Percentiles rank a stretch among this genome's conserved stretches.
Conservation (phyloP, 1,140 invertebrate species). For the Proctacanthus coquilletti region DNA sequence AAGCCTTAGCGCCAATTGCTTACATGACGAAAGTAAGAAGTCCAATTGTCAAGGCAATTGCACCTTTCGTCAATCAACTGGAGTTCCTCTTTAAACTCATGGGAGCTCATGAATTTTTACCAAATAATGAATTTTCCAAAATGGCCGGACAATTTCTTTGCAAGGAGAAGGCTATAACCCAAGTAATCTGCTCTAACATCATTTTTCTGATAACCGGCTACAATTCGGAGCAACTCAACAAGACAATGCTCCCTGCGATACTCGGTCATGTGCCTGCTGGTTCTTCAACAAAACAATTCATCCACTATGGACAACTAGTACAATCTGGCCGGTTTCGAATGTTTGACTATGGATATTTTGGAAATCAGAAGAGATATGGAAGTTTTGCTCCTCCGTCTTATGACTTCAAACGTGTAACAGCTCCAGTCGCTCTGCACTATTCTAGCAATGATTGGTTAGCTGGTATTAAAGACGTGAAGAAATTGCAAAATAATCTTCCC, state of each 20-base stretch:
- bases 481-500: constrained; percentile 21
- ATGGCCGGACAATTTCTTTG: constrained; percentile 9
- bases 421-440: constrained; percentile 41
- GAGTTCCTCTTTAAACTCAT: constrained; percentile 32
- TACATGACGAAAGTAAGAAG: constrained; percentile 30
- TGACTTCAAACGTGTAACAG: constrained; percentile 32
- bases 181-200: constrained; percentile 19
- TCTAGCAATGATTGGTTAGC: constrained; percentile 40
- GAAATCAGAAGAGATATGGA: constrained; percentile 24
- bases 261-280: constrained; percentile 55
- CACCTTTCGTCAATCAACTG: neutral
- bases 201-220: constrained; percentile 36
- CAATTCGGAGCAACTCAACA: constrained; percentile 32
- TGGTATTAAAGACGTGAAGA: constrained; percentile 25
- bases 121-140: constrained; percentile 20
- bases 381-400: constrained; percentile 39
- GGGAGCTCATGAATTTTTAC: constrained; percentile 34
- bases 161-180: neutral
- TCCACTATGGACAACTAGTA: constrained; percentile 44
- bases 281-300: constrained; percentile 50
- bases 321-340: constrained; percentile 24
- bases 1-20: constrained; percentile 39
- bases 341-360: constrained; percentile 21
- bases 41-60: constrained; percentile 25
- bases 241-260: constrained; percentile 46